Evolutionary conservation across 2,888 invertebrate species (phyloP), one percentile per base, ranked within the genome.

Genomic region (Tenthredo mesomela): DNA sequence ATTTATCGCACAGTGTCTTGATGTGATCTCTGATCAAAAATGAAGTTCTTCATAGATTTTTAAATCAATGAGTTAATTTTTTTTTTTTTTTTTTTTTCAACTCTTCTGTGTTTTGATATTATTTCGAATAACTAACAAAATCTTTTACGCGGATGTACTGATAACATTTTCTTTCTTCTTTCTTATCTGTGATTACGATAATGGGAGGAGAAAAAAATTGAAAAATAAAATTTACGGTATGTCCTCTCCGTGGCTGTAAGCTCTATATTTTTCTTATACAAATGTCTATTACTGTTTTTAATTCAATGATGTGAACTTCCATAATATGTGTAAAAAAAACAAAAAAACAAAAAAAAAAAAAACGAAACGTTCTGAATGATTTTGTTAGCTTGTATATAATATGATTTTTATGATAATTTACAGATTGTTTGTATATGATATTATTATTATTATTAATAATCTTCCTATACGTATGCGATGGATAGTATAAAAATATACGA

Each of bases 351-450:
- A 2, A 37, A 37, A 29, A n/a, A n/a, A n/a, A n/a, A n/a, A n/a
- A n/a, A n/a, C n/a, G 4, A 43, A 43, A 54, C n/a, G 25, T 40
- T 37, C 37, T 21, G 18, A 43, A 37, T 7, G n/a, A 82, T 65
- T 70, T 70, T 61, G 37, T 82, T 70, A 29, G 58, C 82, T 82
- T 70, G 82, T 82, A 67, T 67, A 67, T 70, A 75, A 73, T 37
- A 43, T 47, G 50, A 29, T 85, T 82, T 10, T 70, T 77, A 25
- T 71, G 29, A 70, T 61, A 21, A 54, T 85, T 75, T 83, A 58
- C 47, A 77, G 71, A 18, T 73, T 82, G 82, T 84, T 67, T 29
- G 65, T 67, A 54, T 54, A 54, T 54, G n/a, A n/a, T 54, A 50
- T 58, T 65, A 80, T 50, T 83, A 29, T 12, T 15, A 86, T 71